A percentile compares a stretch with the other conserved stretches of the same genome.
phyloP scores from a whole-genome alignment of 1,140 invertebrate species.

The Whitmania pigra region DNA sequence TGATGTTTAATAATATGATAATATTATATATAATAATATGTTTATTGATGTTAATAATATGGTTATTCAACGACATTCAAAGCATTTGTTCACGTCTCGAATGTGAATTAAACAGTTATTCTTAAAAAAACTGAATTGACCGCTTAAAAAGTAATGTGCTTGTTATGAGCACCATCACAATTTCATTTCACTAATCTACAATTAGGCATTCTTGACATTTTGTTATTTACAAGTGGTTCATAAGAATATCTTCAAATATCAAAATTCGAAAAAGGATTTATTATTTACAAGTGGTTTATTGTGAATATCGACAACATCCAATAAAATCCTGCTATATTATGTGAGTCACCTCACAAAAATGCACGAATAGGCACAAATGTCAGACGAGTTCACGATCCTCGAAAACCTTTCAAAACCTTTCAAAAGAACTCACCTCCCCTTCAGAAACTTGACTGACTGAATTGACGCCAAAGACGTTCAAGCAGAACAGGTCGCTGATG shows the following conservation, averaged over 20 bases:
- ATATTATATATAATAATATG: no score
- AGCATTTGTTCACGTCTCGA: no score
- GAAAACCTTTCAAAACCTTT: no score
- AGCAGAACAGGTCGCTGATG: conserved; percentile 61
- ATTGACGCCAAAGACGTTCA: conserved; percentile 55
- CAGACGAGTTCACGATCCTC: not conserved
- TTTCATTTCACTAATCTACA: no score
- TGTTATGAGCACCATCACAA: no score
- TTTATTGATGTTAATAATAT: no score
- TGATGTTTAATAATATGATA: no score
- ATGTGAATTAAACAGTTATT: no score
- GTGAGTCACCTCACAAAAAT: not conserved
- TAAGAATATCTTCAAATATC: no score
- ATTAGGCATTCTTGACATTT: no score
- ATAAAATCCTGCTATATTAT: not conserved
- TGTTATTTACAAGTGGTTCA: not conserved
- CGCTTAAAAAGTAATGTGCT: no score
- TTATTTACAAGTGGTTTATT: not conserved
- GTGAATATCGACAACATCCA: not conserved
- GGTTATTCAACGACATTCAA: not conserved
- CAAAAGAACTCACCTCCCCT: conserved; percentile 50
- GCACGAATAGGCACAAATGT: not conserved
- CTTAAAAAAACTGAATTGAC: not conserved
- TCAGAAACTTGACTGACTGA: conserved; percentile 53
- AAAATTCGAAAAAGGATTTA: no score